Percentiles rank a stretch among this genome's conserved stretches.
Conservation (phyloP, 2,113 vertebrate species). For the Synodontis membranacea region DNA sequence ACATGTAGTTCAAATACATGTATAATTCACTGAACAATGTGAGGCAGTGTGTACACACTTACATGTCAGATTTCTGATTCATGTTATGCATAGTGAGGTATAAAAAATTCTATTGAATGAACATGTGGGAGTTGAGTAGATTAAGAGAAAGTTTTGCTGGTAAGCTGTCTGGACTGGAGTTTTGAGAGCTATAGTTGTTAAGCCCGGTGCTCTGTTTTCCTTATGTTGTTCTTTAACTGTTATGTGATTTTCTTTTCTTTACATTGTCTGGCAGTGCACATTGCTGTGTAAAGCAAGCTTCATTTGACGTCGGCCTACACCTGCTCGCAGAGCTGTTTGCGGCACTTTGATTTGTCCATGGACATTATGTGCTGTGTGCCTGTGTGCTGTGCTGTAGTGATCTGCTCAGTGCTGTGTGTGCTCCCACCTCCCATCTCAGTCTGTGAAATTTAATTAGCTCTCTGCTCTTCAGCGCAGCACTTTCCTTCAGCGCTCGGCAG, state of each 20-base stretch:
- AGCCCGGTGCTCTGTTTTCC: conserved; percentile 21
- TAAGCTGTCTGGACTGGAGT: neutral
- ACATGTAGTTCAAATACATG: conserved; percentile 23
- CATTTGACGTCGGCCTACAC: conserved; percentile 15
- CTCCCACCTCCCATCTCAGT: conserved; percentile 71
- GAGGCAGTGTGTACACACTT: conserved; percentile 20
- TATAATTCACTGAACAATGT: conserved; percentile 11
- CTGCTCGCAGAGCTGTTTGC: conserved; percentile 20
- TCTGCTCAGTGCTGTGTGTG: conserved; percentile 47
- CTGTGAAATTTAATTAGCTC: conserved; percentile 84
- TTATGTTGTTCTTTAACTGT: neutral
- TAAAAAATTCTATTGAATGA: conserved; percentile 15
- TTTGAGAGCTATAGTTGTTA: neutral
- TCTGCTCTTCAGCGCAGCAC: conserved; percentile 63
- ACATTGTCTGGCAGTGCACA: conserved; percentile 15
- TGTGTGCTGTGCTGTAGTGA: conserved; percentile 46
- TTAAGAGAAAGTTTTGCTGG: neutral
- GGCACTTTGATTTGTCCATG: conserved; percentile 17
- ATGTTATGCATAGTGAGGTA: conserved; percentile 8
- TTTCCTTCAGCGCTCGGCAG: conserved; percentile 69
- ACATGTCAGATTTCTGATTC: conserved; percentile 2
- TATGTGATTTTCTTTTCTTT: neutral
- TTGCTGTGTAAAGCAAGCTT: conserved; percentile 5
- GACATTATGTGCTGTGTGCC: conserved; percentile 26
- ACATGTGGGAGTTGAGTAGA: conserved; percentile 6